These are phyloP conservation scores for Bos indicus DNA, from an alignment of 2,113 vertebrate genomes.

Conservation along the genomic window DNA sequence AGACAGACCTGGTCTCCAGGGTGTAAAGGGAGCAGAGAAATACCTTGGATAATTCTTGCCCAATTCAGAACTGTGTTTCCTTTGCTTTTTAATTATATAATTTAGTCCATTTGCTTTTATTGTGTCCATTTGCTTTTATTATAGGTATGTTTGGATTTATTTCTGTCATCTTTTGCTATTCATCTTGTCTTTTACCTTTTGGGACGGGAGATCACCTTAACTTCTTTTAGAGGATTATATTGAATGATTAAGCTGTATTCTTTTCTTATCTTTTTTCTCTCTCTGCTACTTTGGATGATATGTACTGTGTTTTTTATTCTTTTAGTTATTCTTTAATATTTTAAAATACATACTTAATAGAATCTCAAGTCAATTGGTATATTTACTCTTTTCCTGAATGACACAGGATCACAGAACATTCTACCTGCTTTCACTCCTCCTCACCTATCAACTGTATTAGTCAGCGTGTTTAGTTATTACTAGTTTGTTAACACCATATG, in stretches of 20 bases:
- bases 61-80: not conserved
- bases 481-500: not conserved
- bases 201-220: not conserved
- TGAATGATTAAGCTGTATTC: not conserved
- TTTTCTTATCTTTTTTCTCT: not conserved
- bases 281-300: not conserved
- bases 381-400: not conserved
- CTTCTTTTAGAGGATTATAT: not conserved
- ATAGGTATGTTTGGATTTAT: constrained; percentile 2
- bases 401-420: not conserved
- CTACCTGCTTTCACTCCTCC: not conserved
- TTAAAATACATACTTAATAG: not conserved
- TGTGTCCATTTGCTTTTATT: not conserved
- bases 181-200: not conserved
- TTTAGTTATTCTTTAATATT: constrained; percentile 5
- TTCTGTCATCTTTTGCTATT: not conserved
- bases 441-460: not conserved
- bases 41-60: not conserved
- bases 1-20: not conserved
- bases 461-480: not conserved
- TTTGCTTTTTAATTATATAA: not conserved
- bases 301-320: not conserved
- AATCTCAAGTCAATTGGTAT: not conserved
- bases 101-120: not conserved
- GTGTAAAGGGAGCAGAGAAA: not conserved